These are phyloP conservation scores for Podarcis siculus DNA, from an alignment of 2,797 vertebrate species.

Conservation along the genomic window DNA sequence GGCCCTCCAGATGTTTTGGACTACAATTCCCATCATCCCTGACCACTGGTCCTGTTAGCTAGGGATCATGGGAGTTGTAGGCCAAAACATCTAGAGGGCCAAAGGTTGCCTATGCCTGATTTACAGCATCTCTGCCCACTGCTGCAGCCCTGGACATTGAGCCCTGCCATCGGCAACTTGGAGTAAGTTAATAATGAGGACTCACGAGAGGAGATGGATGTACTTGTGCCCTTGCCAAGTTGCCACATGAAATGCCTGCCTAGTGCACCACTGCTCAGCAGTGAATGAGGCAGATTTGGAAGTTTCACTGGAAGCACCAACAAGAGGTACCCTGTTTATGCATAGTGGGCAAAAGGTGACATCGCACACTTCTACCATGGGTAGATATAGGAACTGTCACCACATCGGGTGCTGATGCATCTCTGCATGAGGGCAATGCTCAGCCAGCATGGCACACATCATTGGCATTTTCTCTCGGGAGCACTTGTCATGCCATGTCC, in stretches of 20 bases:
- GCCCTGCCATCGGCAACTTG: conserved; percentile 41
- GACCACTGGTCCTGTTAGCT: too few species aligned
- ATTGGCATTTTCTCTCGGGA: background rate
- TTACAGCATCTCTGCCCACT: conserved; percentile 49
- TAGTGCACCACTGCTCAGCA: background rate
- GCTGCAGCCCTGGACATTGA: conserved; percentile 56
- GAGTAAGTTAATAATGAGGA: conserved; percentile 52
- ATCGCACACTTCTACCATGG: background rate
- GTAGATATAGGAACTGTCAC: background rate
- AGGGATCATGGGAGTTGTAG: too few species aligned
- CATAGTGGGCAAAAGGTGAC: background rate
- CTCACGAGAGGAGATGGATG: conserved; percentile 13
- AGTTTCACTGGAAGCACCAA: background rate
- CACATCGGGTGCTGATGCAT: background rate
- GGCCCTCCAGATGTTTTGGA: too few species aligned
- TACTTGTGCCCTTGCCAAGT: background rate
- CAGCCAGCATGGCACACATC: background rate
- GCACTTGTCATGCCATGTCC: background rate
- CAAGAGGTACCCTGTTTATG: background rate
- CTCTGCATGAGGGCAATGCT: background rate
- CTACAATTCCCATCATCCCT: too few species aligned
- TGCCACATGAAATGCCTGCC: background rate
- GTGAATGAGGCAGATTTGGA: background rate
- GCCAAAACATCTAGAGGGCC: too few species aligned
- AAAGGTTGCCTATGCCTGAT: too few species aligned